Conservation (phyloP, 2,113 vertebrate species). For the Ciconia stormi region DNA sequence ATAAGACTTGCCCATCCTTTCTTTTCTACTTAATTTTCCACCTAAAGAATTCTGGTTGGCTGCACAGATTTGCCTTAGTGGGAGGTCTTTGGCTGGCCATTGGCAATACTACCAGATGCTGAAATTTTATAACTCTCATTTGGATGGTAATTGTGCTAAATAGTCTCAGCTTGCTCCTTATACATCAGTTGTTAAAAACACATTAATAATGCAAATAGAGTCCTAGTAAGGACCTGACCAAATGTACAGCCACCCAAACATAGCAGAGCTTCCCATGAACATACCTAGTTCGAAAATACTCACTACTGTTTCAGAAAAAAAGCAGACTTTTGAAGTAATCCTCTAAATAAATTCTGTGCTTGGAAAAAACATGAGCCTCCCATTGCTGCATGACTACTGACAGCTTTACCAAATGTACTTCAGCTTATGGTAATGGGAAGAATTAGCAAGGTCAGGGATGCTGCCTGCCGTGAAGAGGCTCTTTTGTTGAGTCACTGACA, state of each 20-base stretch:
- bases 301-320: background rate
- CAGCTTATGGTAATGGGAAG: background rate
- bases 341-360: background rate
- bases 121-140: background rate
- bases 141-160: background rate
- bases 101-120: background rate
- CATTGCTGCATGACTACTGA: background rate
- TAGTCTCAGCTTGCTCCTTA: background rate
- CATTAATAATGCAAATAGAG: background rate
- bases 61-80: background rate
- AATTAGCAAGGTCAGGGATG: background rate
- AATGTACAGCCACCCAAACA: background rate
- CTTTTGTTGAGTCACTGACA: background rate
- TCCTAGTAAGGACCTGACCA: background rate
- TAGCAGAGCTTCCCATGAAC: background rate
- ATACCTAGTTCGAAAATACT: accelerated
- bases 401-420: background rate
- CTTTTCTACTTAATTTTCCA: background rate
- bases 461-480: background rate
- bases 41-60: background rate
- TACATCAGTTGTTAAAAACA: background rate
- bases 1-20: too few species aligned
- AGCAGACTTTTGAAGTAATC: background rate
- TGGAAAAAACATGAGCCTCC: background rate
- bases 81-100: background rate